Evolutionary conservation across 1,140 invertebrate genomes (phyloP).

Genomic region (Pomacea maculata): DNA sequence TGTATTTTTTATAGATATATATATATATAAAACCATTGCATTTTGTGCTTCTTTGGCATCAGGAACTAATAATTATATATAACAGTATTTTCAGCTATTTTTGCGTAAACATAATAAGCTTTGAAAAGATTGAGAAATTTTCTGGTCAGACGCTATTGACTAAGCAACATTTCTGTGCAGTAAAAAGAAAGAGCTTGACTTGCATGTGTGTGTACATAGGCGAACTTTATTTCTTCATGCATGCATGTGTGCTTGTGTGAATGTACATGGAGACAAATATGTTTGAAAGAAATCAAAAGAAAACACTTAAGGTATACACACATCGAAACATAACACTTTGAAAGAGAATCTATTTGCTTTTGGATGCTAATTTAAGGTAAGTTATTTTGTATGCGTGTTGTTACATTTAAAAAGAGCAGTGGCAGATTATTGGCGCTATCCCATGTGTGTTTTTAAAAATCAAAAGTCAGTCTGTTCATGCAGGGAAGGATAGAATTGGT

Average conservation of each 20-base stretch:
- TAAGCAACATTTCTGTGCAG: too few relatives aligned
- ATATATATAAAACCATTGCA: background rate
- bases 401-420: background rate
- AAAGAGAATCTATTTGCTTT: background rate
- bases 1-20: background rate
- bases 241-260: background rate
- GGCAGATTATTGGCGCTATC: background rate
- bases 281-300: background rate
- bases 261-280: background rate
- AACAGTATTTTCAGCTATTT: background rate
- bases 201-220: slow-evolving; percentile 3
- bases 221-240: background rate
- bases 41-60: background rate
- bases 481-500: too few relatives aligned
- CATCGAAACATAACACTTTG: background rate
- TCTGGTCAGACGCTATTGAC: too few relatives aligned
- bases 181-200: background rate
- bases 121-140: too few relatives aligned
- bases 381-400: background rate
- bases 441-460: background rate
- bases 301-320: background rate
- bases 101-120: too few relatives aligned
- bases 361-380: background rate
- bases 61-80: background rate
- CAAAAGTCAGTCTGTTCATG: background rate